These are phyloP conservation scores for Drosophila multiciliata DNA, from an alignment of 2,888 invertebrate genomes.

Conservation along the genomic window DNA sequence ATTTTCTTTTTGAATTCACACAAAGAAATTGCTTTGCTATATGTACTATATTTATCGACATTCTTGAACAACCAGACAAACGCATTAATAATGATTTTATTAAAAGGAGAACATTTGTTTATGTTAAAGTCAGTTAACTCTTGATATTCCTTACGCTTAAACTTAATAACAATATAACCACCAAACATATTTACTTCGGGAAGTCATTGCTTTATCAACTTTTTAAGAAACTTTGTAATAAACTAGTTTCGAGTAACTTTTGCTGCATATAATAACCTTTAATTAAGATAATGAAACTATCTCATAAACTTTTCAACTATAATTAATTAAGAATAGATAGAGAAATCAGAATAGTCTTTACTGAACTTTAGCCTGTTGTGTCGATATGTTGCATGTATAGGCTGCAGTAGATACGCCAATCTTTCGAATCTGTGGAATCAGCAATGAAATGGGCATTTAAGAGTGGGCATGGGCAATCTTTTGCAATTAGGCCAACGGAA, in stretches of 20 bases:
- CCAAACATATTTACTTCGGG: background rate
- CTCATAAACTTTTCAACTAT: background rate
- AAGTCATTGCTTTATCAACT: background rate
- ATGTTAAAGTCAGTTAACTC: background rate
- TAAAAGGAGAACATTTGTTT: background rate
- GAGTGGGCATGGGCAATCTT: background rate
- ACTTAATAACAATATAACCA: background rate
- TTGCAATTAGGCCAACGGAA: slow-evolving; percentile 22
- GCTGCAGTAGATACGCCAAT: slow-evolving; percentile 70
- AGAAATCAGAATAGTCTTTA: slow-evolving; percentile 17
- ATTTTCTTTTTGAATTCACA: background rate
- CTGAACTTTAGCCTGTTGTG: slow-evolving; percentile 37
- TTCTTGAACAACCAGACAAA: background rate
- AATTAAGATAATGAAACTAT: background rate
- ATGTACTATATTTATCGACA: background rate
- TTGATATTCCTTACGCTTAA: background rate
- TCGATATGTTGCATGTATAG: slow-evolving; percentile 58
- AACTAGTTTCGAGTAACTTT: background rate
- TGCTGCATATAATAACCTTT: background rate
- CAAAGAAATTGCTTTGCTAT: background rate
- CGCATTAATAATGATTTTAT: background rate
- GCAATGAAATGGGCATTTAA: slow-evolving; percentile 37
- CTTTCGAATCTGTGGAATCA: slow-evolving; percentile 73
- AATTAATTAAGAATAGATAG: background rate
- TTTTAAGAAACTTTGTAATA: background rate